Evolutionary conservation across 2,113 vertebrate genomes (phyloP).

Genomic region (Bubo scandiacus): DNA sequence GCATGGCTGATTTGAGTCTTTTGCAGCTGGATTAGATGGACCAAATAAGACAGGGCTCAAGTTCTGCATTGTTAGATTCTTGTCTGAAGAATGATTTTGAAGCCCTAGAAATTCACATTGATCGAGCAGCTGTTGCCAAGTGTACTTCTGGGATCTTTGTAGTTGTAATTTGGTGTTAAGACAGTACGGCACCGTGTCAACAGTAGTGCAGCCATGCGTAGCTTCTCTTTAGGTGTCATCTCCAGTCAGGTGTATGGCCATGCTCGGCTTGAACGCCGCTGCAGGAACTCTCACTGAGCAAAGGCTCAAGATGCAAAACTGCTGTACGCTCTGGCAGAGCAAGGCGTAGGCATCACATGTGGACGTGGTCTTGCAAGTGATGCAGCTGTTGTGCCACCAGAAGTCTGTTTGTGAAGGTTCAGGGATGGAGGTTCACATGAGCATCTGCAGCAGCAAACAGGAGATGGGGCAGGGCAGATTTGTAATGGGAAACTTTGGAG

Average conservation of each 20-base stretch:
- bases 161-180: background rate
- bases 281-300: background rate
- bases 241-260: background rate
- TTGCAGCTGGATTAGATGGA: background rate
- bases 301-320: background rate
- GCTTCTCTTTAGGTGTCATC: background rate
- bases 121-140: background rate
- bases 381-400: background rate
- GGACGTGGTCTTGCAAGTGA: background rate
- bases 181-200: fast-evolving
- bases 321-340: background rate
- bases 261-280: background rate
- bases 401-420: background rate
- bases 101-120: background rate
- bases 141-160: background rate
- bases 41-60: background rate
- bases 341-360: fast-evolving
- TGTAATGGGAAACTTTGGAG: background rate
- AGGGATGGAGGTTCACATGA: background rate
- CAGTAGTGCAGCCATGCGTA: fast-evolving
- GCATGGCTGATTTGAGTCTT: background rate
- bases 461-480: background rate
- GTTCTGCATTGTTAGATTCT: background rate
- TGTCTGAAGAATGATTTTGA: background rate
- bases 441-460: background rate